Evolutionary conservation across 2,888 invertebrate species (phyloP).

Genomic region (Heliconius erato): DNA sequence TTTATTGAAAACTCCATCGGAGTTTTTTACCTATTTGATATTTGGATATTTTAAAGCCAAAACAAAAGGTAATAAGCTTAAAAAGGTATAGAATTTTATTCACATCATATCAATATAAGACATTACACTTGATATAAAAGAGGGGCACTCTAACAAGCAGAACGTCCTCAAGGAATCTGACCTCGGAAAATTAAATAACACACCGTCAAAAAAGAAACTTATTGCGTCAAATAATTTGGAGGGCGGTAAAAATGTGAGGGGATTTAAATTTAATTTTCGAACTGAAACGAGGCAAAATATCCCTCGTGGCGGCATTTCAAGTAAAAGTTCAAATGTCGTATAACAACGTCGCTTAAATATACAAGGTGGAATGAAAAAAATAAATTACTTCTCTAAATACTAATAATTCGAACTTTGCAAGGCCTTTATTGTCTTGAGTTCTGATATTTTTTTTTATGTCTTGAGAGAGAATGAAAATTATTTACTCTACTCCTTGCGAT

Average conservation of each 20-base stretch:
- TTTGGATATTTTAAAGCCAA: too few relatives aligned
- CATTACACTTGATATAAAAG: neutral
- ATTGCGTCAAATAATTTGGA: conserved; percentile 76
- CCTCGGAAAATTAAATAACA: conserved; percentile 72
- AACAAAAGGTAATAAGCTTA: too few relatives aligned
- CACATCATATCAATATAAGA: neutral
- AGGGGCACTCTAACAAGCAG: conserved; percentile 31
- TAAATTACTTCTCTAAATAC: conserved; percentile 9
- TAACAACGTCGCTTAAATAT: conserved; percentile 69
- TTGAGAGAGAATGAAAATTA: neutral
- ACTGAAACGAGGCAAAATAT: conserved; percentile 81
- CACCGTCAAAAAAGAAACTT: conserved; percentile 66
- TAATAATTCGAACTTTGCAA: conserved; percentile 2
- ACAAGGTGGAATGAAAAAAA: conserved; percentile 60
- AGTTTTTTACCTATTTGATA: too few relatives aligned
- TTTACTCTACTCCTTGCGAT: too few relatives aligned
- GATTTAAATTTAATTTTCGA: conserved; percentile 85
- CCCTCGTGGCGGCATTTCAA: conserved; percentile 73
- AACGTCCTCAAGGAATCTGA: conserved; percentile 57
- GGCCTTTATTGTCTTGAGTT: neutral
- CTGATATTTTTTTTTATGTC: neutral
- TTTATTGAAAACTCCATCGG: too few relatives aligned
- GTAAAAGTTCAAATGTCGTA: conserved; percentile 66
- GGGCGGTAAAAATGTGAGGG: conserved; percentile 82
- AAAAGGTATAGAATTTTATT: neutral